phyloP scores from a whole-genome alignment of 92 coral and sea anemone species.

The Parazoanthus swiftii region DNA sequence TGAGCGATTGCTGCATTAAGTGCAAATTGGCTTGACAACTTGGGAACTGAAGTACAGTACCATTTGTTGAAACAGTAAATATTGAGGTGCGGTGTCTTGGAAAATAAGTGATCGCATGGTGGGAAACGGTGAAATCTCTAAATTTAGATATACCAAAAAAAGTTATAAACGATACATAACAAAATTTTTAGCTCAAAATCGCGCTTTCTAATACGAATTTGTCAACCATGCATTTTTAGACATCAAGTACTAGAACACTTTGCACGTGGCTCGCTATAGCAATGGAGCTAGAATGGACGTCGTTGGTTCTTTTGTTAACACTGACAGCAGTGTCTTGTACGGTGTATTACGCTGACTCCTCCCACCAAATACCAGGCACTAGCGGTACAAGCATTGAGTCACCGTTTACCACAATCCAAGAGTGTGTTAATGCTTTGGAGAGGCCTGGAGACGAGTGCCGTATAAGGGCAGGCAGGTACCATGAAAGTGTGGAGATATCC shows the following conservation, averaged over 20 bases:
- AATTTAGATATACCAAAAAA: too few species aligned
- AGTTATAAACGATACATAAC: too few species aligned
- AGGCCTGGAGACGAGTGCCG: constrained; percentile 40
- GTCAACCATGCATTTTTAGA: neutral
- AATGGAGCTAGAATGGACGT: neutral
- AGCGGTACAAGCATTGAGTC: constrained; percentile 11
- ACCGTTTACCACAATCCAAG: constrained; percentile 34
- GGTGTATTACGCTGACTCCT: constrained; percentile 27
- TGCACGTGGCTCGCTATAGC: neutral
- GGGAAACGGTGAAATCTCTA: too few species aligned
- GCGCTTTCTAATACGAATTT: too few species aligned
- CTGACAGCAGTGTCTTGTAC: neutral
- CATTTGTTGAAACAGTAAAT: too few species aligned
- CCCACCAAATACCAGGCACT: neutral
- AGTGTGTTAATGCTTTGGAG: constrained; percentile 29
- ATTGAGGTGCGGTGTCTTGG: too few species aligned
- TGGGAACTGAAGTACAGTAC: too few species aligned
- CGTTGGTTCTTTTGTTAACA: neutral
- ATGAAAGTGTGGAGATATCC: constrained; percentile 58
- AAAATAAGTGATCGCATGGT: too few species aligned
- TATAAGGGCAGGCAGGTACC: constrained; percentile 59
- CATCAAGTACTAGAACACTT: neutral
- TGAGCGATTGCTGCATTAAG: too few species aligned
- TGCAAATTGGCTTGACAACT: too few species aligned
- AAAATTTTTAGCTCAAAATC: too few species aligned